Percentiles rank a stretch among this genome's conserved stretches.
phyloP scores from a whole-genome alignment of 2,797 vertebrate species.

The Fistularia commersonii region DNA sequence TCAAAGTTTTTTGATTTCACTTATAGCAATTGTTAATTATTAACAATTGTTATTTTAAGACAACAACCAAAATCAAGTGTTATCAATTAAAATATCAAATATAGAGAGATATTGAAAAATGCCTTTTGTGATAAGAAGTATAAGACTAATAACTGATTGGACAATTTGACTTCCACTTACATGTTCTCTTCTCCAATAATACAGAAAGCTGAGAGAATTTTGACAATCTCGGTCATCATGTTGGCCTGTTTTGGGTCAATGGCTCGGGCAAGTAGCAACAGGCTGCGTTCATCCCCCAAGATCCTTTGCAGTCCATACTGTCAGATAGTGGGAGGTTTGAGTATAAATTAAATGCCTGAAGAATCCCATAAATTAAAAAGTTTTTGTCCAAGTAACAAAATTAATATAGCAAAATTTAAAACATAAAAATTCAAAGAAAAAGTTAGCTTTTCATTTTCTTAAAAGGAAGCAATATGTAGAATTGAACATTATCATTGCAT shows the following conservation, averaged over 20 bases:
- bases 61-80: too few relatives aligned
- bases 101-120: too few relatives aligned
- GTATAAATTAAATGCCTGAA: constrained; percentile 23
- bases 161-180: constrained; percentile 74
- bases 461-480: constrained; percentile 52
- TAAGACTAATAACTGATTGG: background rate
- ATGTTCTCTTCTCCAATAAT: constrained; percentile 95
- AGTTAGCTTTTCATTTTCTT: constrained; percentile 68
- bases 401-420: constrained; percentile 10
- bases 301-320: constrained; percentile 94
- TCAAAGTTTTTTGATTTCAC: too few relatives aligned
- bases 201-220: constrained; percentile 95
- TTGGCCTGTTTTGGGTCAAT: constrained; percentile 92
- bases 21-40: too few relatives aligned
- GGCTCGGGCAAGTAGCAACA: constrained; percentile 87
- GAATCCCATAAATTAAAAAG: constrained; percentile 59
- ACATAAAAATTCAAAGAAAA: background rate
- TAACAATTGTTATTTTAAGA: too few relatives aligned
- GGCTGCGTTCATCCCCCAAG: constrained; percentile 88
- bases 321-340: constrained; percentile 21
- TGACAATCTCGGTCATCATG: constrained; percentile 98
- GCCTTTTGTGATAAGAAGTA: too few relatives aligned
- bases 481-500: constrained; percentile 66
- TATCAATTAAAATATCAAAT: too few relatives aligned
- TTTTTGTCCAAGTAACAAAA: constrained; percentile 49